A percentile compares a stretch with the other conserved stretches of the same genome.
Evolutionary conservation across 2,797 vertebrate genomes (phyloP).

Genomic region (Clamator glandarius): DNA sequence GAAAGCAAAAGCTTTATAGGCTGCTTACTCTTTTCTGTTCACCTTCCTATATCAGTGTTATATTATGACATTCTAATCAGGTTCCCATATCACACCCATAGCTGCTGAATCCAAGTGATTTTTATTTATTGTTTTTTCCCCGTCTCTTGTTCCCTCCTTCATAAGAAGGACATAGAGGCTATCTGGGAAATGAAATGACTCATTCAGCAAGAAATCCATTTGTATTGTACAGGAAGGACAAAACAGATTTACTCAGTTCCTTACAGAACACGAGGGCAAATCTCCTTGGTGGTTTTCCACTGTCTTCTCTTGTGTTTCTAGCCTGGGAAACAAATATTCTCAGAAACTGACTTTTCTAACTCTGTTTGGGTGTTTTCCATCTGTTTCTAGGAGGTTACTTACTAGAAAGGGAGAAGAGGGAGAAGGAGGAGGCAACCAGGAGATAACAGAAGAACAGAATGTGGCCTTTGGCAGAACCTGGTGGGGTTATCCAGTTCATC

Average conservation of each 20-base stretch:
- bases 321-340: neutral
- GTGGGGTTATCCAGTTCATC: neutral
- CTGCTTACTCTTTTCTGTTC: neutral
- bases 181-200: conserved; percentile 51
- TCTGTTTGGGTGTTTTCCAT: neutral
- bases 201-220: conserved; percentile 5
- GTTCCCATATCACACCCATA: neutral
- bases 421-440: neutral
- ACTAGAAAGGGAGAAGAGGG: neutral
- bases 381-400: neutral
- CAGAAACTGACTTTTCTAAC: neutral
- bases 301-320: neutral
- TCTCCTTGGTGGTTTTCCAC: neutral
- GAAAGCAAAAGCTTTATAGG: neutral
- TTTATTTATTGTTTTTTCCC: conserved; percentile 34
- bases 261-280: neutral
- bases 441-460: neutral
- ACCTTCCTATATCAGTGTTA: neutral
- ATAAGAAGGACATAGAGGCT: neutral
- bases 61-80: conserved; percentile 15
- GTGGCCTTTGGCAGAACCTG: neutral
- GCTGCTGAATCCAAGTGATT: neutral
- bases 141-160: neutral
- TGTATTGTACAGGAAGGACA: neutral
- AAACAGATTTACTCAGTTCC: conserved; percentile 1